Evolutionary conservation across 2,113 vertebrate genomes (phyloP), one percentile per base, ranked within the genome.

Genomic region (Hippolais icterina): DNA sequence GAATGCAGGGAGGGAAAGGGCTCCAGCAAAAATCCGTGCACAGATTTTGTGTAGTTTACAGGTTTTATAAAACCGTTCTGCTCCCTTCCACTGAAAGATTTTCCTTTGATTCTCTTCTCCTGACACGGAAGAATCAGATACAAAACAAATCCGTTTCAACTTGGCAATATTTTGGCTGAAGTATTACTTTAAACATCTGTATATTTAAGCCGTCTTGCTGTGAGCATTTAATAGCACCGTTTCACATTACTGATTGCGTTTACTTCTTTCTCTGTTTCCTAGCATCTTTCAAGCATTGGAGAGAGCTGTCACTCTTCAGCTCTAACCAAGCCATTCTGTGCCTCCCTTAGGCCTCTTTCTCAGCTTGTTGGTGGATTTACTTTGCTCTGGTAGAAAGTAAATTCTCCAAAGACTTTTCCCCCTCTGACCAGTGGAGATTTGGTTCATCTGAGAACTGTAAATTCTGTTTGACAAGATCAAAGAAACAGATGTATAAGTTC

Each of bases 401-500:
- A 97, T 93, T 96, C 97, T 97, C 95, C 82, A 53, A 96, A 95
- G 97, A 96, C 94, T 96, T 97, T 97, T 83, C 95, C 97, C 94
- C 54, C 56, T 74, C 94, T 97, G 97, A 98, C 97, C 97, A 91
- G 86, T 96, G 97, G 96, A 98, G 97, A 98, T 98, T 98, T 97
- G 93, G 97, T 97, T 98, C 97, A 97, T 97, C 96, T 96, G 74
- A 94, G 92, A 96, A 92, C 98, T 97, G 94, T 98, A 98, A 98
- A 98, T 98, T 98, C 97, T 97, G 96, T 98, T 97, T 96, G 96
- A 98, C 97, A 97, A 97, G 97, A 98, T 98, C 98, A 98, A 98
- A 98, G 97, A 96, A 97, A 97, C 93, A 96, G 93, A 97, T 97
- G 95, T 96, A 76, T 96, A 95, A 97, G 95, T 97, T 96, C 93